Evolutionary conservation across 23 tunicate genomes (phyloP).

Genomic region (Botrylloides violaceus): DNA sequence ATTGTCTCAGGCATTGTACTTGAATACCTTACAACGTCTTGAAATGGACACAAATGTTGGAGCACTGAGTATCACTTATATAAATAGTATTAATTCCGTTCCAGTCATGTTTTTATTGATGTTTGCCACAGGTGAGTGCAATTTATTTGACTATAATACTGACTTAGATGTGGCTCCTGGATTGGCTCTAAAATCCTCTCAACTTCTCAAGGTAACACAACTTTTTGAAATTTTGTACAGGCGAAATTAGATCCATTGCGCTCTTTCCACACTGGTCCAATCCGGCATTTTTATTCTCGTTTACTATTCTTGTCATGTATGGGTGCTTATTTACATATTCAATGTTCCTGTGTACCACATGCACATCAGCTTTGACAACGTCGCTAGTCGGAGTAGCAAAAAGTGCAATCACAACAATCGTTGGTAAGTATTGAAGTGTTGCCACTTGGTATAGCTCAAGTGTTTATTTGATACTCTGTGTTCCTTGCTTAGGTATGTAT

Average conservation of each 20-base stretch:
- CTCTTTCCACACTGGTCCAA: conserved; percentile 28
- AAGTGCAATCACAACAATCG: conserved; percentile 68
- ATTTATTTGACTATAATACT: neutral
- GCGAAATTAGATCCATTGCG: conserved; percentile 6
- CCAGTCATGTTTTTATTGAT: conserved; percentile 42
- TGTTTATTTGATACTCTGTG: neutral
- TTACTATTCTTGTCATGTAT: conserved; percentile 32
- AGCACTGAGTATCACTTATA: conserved; percentile 42
- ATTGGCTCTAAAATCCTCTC: no score
- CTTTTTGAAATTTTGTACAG: neutral
- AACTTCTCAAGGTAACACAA: neutral
- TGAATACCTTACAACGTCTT: conserved; percentile 45
- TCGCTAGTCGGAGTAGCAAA: conserved; percentile 86
- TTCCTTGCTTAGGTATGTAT: conserved; percentile 95
- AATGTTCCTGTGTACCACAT: conserved; percentile 95
- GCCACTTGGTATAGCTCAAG: neutral
- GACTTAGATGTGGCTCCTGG: no score
- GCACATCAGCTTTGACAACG: conserved; percentile 90
- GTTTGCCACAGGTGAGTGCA: conserved; percentile 11
- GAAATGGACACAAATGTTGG: conserved; percentile 47
- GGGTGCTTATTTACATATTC: conserved; percentile 90
- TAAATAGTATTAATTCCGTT: conserved; percentile 73
- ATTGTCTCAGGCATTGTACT: conserved; percentile 60
- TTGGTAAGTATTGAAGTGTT: conserved; percentile 54
- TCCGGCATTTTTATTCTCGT: conserved; percentile 28